phyloP scores from a whole-genome alignment of 2,113 vertebrate species.

The Anarrhichthys ocellatus region DNA sequence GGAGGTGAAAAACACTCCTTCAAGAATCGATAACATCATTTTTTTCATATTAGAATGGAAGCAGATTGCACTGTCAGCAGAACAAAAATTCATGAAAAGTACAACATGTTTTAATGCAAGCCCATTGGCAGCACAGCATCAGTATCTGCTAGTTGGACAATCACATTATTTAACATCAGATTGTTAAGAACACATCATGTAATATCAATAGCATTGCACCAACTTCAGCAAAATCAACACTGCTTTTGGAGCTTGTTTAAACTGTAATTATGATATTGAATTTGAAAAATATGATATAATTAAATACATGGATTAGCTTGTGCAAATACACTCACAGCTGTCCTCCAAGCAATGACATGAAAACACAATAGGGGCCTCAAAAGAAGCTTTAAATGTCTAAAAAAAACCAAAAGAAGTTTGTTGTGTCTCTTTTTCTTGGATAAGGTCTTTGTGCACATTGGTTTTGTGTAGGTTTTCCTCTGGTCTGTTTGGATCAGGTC shows the following conservation, averaged over 20 bases:
- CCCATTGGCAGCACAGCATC: neutral
- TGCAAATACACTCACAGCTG: neutral
- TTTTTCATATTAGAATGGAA: constrained; percentile 18
- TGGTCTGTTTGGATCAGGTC: neutral
- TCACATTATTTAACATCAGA: neutral
- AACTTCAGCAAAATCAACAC: neutral
- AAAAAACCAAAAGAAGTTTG: neutral
- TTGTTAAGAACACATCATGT: neutral
- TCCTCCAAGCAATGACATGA: neutral
- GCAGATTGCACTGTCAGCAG: neutral
- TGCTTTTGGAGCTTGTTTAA: neutral
- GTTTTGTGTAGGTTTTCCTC: neutral
- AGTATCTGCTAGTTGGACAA: neutral
- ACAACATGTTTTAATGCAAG: neutral
- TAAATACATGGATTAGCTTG: neutral
- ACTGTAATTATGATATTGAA: neutral
- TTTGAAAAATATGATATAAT: no score
- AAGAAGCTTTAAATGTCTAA: neutral
- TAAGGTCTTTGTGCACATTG: neutral
- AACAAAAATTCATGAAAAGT: constrained; percentile 4
- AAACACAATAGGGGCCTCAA: neutral
- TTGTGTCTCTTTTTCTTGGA: neutral
- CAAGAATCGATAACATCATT: constrained; percentile 22
- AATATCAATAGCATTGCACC: neutral
- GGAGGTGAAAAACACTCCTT: neutral